These are phyloP conservation scores for Junonia oenone DNA, from an alignment of 2,888 invertebrate genomes.

Conservation along the genomic window DNA sequence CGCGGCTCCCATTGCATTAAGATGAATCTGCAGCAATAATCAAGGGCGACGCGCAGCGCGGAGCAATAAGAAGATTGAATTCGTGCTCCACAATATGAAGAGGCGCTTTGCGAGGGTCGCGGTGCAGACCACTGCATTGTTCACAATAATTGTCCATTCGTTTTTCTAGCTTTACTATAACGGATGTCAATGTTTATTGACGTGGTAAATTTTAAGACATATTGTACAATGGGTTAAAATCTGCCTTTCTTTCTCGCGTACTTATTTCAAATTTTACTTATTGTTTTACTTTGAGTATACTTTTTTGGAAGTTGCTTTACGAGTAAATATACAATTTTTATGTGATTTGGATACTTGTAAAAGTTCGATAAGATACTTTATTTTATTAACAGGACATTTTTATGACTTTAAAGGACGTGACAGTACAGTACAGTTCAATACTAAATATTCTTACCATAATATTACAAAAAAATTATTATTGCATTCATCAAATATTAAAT, in stretches of 20 bases:
- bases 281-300: too few species aligned
- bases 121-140: not conserved
- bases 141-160: not conserved
- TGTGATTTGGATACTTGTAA: too few species aligned
- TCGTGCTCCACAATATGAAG: slow-evolving; percentile 44
- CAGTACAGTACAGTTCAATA: too few species aligned
- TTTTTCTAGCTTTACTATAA: not conserved
- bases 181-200: not conserved
- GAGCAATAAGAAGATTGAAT: slow-evolving; percentile 50
- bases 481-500: too few species aligned
- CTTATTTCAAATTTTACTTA: too few species aligned
- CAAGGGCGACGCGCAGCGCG: slow-evolving; percentile 17
- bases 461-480: too few species aligned
- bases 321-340: too few species aligned
- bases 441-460: too few species aligned
- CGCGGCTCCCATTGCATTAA: not conserved
- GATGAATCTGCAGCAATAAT: slow-evolving; percentile 19
- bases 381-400: too few species aligned
- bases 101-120: slow-evolving; percentile 30
- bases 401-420: too few species aligned
- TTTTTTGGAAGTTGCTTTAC: too few species aligned
- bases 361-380: too few species aligned
- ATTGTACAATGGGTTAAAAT: not conserved
- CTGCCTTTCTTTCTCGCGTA: not conserved
- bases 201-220: not conserved